Percentiles rank a stretch among this genome's conserved stretches.
These are phyloP conservation scores for Scaptomyza flava DNA, from an alignment of 2,888 invertebrate species.

Conservation along the genomic window DNA sequence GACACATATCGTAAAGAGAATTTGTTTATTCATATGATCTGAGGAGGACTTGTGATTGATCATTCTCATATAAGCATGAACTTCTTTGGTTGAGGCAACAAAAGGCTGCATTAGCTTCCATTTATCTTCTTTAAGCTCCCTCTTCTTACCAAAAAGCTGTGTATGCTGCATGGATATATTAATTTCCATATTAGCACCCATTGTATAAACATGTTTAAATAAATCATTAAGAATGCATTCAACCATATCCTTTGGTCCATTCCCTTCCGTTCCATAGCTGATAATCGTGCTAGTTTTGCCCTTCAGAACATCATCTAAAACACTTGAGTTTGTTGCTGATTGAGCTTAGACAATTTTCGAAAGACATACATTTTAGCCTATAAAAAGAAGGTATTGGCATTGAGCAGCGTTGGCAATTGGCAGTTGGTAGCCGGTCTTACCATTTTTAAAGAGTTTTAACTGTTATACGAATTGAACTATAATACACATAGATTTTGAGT, in stretches of 20 bases:
- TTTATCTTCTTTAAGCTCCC: neutral
- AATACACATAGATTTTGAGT: constrained; percentile 35
- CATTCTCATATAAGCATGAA: constrained; percentile 45
- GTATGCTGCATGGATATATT: constrained; percentile 44
- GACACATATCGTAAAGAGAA: constrained; percentile 42
- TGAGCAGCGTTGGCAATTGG: constrained; percentile 1
- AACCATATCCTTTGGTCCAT: constrained; percentile 28
- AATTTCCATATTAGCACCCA: constrained; percentile 43
- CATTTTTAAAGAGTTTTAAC: constrained; percentile 35
- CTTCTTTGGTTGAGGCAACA: constrained; percentile 46
- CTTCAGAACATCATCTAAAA: constrained; percentile 44
- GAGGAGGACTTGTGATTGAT: neutral
- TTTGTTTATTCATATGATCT: neutral
- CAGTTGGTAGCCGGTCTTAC: constrained; percentile 30
- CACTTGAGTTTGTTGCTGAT: constrained; percentile 38
- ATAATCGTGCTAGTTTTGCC: constrained; percentile 49
- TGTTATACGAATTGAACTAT: constrained; percentile 31
- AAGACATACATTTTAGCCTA: constrained; percentile 63
- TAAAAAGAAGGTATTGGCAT: constrained; percentile 24
- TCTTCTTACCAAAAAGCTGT: neutral
- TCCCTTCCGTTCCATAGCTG: constrained; percentile 25
- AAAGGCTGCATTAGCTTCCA: constrained; percentile 21
- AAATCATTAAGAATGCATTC: constrained; percentile 36
- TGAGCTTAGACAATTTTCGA: constrained; percentile 49
- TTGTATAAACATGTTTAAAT: constrained; percentile 38